Base-by-base conservation (phyloP, 2,888 invertebrate genomes). In the Platycnemis pennipes region DNA sequence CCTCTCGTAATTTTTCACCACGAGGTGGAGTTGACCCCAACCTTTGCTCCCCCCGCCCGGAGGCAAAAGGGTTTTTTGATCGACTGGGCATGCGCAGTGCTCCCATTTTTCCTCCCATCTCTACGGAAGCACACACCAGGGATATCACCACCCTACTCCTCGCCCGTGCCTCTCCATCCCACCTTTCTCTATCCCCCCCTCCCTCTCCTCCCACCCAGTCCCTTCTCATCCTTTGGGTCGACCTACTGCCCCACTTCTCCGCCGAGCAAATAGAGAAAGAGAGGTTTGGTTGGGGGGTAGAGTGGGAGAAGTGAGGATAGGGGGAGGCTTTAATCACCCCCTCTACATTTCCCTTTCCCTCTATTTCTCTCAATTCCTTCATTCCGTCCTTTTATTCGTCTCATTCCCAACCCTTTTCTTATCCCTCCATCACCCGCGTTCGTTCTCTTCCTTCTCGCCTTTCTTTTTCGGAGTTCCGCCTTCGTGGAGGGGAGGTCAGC, bases 231-330 rank as follows among this genome's bases (percentile, higher is more conserved):
- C 86, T 42, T 86, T 19, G 19, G 87, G 87, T 45, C 37, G 87
- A 87, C 87, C 87, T 45, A 46, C 45, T 87, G 87, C 44, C 87
- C 87, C 87, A 87, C 87, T 87, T 87, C 13, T 87, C 37, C n/a
- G n/a, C 77, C 77, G 77, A 77, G 37, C 77, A 77, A 77, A 77
- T 37, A 77, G 77, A 37, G 77, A 77, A 37, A 77, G 77, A 77
- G 77, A 37, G 77, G 13, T 8, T 7, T 11, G 2, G 77, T 22
- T 22, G 37, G 37, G 77, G n/a, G n/a, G 77, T 13, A 5, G 37
- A 11, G 37, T 37, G 37, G 77, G 77, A 37, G 11, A 3, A 37
- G n/a, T 63, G 26, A 26, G 2, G 63, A 7, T 7, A 13, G 37
- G 2, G 49, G 63, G 31, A 37, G 77, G 77, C 77, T 77, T 77